Base-by-base conservation (phyloP, 2,888 invertebrate genomes). In the Mycalesis mineus region DNA sequence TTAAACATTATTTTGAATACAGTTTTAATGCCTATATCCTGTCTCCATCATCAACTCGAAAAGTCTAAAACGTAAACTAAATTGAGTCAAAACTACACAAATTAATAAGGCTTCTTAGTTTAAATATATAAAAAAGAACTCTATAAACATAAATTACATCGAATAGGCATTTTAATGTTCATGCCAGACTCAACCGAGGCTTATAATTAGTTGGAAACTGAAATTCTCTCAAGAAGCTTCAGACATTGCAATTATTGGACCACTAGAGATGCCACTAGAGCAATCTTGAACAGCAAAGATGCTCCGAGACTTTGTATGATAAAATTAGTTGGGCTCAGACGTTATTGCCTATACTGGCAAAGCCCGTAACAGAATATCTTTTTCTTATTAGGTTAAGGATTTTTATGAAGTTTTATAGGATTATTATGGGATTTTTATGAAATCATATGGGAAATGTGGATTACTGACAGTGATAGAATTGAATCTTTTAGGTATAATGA, bases 211-310 rank as follows among this genome's bases (percentile, higher is more conserved):
- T 52, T 36, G 9, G 11, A 51, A 52, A 52, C 33, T 42, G 42
- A 33, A 52, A 52, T 22, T 52, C n/a, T 40, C 52, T 52, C 40
- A 36, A 52, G 52, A 33, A 36, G 36, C 52, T n/a, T n/a, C 22
- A 52, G 33, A 52, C 33, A 42, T 42, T 52, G 52, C 42, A 52
- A 52, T 52, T 42, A 52, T 52, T 42, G 33, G 40, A n/a, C 17
- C 5, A 44, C 52, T 52, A 13, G 31, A 13, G 42, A 52, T 44
- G 42, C 52, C 52, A 33, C 42, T 52, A 4, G 13, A 52, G 52
- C 33, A 22, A 42, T 52, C 31, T 51, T 37, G 40, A 51, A 31
- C 40, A 40, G 15, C 15, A 29, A 51, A 40, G 49, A 49, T 2
- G 36, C 49, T 17, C 47, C 4, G 15, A 33, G 37, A 40, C 51